Base-by-base conservation (phyloP, 2,888 invertebrate genomes). In the Folsomia candida region DNA sequence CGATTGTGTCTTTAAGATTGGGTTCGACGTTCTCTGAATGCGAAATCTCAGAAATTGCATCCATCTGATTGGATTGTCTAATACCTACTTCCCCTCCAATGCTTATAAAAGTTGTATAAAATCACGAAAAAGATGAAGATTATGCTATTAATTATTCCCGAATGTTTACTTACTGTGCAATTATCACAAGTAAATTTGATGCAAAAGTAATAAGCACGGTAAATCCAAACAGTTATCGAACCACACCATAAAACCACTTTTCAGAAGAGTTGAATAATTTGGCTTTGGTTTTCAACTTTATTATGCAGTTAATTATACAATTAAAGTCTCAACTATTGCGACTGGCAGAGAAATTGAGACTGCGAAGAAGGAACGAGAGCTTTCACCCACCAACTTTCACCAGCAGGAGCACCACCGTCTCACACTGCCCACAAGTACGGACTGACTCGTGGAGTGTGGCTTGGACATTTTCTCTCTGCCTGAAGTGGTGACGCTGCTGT, bases 371-470 rank as follows among this genome's bases (percentile, higher is more conserved):
- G 54, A 22, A 54, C 6, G n/a, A 54, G 6, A 18, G 20, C 54
- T 54, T 54, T 54, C 62, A 51, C 25, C 51, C 18, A 60, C n/a
- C 6, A 22, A 47, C 59, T 60, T 68, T 47, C 51, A 61, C 47
- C 47, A 57, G 29, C 51, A 22, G 14, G 20, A 11, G 6, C 51
- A 14, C 29, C 54, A 26, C 24, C 37, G 29, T 28, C 29, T 59
- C 18, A 67, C 3, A 14, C 37, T 6, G 37, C 54, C 54, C 54
- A 64, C 37, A 57, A 61, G 28, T 24, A 24, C 37, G 47, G 20
- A 54, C 54, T 54, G 54, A 54, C 11, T 54, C 22, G 18, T 4
- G 54, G 14, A 37, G 37, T 37, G 37, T 9, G 37, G 37, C 37
- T 14, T n/a, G n/a, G n/a, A n/a, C n/a, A n/a, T n/a, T n/a, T n/a